These are phyloP conservation scores for Choloepus hoffmanni DNA, from an alignment of 2,113 vertebrate species.

Conservation along the genomic window DNA sequence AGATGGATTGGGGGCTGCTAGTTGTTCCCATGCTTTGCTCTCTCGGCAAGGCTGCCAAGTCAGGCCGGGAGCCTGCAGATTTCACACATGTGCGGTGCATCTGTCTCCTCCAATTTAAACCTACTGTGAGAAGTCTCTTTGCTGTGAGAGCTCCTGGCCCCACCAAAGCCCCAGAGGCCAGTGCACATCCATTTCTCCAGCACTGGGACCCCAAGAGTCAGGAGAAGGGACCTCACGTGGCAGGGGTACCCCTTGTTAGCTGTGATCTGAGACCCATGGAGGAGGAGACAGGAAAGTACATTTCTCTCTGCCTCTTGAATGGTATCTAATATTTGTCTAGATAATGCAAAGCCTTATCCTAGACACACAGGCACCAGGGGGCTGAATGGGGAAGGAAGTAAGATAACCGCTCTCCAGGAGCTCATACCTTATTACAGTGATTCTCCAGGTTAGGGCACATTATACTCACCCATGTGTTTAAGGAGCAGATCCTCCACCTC, in stretches of 20 bases:
- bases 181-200: neutral
- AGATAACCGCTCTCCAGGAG: accelerated
- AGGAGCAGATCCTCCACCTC: too few relatives aligned
- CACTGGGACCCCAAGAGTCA: too few relatives aligned
- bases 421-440: neutral
- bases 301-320: neutral
- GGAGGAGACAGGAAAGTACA: neutral
- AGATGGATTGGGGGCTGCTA: too few relatives aligned
- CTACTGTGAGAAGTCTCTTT: neutral
- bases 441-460: too few relatives aligned
- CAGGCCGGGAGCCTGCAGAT: neutral
- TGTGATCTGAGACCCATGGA: neutral
- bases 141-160: neutral
- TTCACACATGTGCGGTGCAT: too few relatives aligned
- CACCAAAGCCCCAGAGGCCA: neutral
- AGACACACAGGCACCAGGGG: neutral
- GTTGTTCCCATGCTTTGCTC: neutral
- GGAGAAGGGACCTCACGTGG: accelerated
- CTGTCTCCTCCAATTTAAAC: neutral
- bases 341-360: neutral
- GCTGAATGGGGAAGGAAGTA: neutral
- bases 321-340: neutral
- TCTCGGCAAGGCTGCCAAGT: neutral
- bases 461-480: neutral
- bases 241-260: neutral